These are phyloP conservation scores for Herpetotheres cachinnans DNA, from an alignment of 2,113 vertebrate genomes.

Conservation along the genomic window DNA sequence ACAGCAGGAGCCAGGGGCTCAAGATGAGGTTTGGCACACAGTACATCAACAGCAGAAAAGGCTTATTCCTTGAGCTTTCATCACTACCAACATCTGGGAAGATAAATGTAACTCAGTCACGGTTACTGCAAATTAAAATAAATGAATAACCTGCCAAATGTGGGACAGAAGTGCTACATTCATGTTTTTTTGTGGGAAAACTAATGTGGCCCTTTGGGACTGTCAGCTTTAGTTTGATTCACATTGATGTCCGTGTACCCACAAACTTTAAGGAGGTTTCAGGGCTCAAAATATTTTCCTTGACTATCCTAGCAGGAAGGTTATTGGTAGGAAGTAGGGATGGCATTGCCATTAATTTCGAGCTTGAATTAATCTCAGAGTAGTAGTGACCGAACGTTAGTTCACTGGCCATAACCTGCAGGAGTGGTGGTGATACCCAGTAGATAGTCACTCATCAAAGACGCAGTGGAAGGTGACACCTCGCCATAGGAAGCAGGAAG, in stretches of 20 bases:
- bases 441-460: neutral
- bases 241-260: neutral
- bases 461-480: neutral
- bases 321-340: neutral
- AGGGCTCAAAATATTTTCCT: neutral
- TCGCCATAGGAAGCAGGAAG: neutral
- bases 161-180: constrained; percentile 31
- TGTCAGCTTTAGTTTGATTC: neutral
- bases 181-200: constrained; percentile 6
- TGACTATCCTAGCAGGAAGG: neutral
- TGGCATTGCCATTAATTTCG: neutral
- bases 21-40: constrained; percentile 51
- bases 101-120: constrained; percentile 54
- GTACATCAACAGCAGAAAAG: constrained; percentile 38
- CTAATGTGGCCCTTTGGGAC: neutral
- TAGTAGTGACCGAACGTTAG: neutral
- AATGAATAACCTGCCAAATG: constrained; percentile 46
- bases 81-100: constrained; percentile 56
- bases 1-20: constrained; percentile 40
- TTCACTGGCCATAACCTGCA: neutral
- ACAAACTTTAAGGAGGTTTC: neutral
- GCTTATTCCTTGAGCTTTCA: constrained; percentile 57
- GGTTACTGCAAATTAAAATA: constrained; percentile 55
- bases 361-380: neutral
- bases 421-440: neutral